These are phyloP conservation scores for Lypha dubia DNA, from an alignment of 2,888 invertebrate genomes.

Conservation along the genomic window DNA sequence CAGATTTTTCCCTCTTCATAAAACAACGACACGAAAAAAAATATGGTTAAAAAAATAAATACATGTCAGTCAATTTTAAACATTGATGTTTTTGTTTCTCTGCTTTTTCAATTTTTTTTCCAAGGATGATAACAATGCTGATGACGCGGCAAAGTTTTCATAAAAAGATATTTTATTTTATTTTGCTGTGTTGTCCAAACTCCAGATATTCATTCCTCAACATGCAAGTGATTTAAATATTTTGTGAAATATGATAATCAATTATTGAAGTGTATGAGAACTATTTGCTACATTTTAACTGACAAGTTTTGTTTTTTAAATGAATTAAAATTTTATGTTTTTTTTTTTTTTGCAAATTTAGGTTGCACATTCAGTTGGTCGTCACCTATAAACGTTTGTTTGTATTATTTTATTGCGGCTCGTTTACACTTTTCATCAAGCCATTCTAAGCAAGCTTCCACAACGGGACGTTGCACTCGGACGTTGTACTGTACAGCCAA, in stretches of 20 bases:
- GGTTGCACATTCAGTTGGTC: conserved; percentile 59
- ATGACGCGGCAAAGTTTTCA: conserved; percentile 65
- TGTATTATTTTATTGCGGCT: conserved; percentile 72
- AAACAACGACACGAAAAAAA: conserved; percentile 53
- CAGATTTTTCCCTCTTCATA: conserved; percentile 37
- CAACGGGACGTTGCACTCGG: no score
- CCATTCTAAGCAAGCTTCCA: conserved; percentile 34
- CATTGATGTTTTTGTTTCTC: conserved; percentile 62
- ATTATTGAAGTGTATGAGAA: background rate
- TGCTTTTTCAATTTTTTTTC: conserved; percentile 44
- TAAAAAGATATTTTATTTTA: conserved; percentile 46
- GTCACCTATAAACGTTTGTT: conserved; percentile 69
- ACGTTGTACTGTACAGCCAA: conserved; percentile 1
- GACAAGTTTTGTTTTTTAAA: conserved; percentile 37
- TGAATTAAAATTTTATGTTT: conserved; percentile 35
- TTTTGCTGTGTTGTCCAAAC: conserved; percentile 57
- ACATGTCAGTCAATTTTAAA: conserved; percentile 71
- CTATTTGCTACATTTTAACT: conserved; percentile 13
- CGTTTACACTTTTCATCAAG: conserved; percentile 72
- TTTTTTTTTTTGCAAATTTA: no score
- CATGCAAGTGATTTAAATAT: conserved; percentile 31
- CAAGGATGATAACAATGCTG: conserved; percentile 61
- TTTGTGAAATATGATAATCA: conserved; percentile 10
- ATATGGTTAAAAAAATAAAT: conserved; percentile 31
- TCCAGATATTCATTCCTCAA: background rate